Evolutionary conservation across 2,113 vertebrate species (phyloP), one percentile per base, ranked within the genome.

Genomic region (Apodemus speciosus): DNA sequence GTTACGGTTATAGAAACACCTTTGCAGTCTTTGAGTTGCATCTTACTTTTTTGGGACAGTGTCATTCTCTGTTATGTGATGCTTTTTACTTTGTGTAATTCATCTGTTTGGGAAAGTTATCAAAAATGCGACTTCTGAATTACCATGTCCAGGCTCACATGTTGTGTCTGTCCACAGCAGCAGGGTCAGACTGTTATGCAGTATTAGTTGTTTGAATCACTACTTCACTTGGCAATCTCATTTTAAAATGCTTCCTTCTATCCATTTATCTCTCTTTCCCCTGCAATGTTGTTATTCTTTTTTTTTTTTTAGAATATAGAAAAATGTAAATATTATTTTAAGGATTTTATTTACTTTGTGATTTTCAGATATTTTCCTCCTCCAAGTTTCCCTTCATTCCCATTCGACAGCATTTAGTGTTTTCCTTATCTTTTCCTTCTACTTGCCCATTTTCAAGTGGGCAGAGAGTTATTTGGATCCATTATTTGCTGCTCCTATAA

Each of bases 311-410:
- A 92, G 46, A 88, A 40, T 62, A 46, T 62, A 86, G 46, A 85
- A 40, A 71, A 81, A 53, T 62, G 80, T 72, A 16, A 23, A 35
- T 49, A 43, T 89, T 69, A 71, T 92, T 84, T 7, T 43, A 62
- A 71, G 30, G 38, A 9, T 81, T 89, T 90, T 88, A 43, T 88
- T 1, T 64, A 69, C 0, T 73, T 83, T 9, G 43, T 30, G 38
- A 56, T 95, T 75, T 89, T 87, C n/a, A 87, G 46, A 51, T 51
- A 30, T 66, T 88, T 93, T 84, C 14, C 69, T 56, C 56, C 38
- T 81, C 25, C 7, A 5, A 85, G 58, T 90, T 40, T 71, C 25
- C 35, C 20, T 94, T 91, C 84, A 72, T 10, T 85, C 11, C 60
- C 86, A 30, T 23, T 89, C 56, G 58, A 51, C 23, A 87, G 77